Percentiles rank a stretch among this genome's conserved stretches.
Conservation (phyloP, 2,888 invertebrate species). For the Athalia cordata region DNA sequence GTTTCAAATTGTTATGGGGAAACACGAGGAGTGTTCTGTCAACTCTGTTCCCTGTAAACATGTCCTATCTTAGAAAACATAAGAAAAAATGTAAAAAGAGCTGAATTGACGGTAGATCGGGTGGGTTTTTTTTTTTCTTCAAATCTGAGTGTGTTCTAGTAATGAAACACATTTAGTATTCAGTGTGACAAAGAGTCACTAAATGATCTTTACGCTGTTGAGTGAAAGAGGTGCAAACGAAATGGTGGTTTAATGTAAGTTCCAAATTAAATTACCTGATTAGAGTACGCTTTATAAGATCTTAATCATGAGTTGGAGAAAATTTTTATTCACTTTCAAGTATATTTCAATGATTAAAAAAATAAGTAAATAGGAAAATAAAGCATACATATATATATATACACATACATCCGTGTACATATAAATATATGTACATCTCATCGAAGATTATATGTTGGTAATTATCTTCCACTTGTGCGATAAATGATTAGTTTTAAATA, state of each 20-base stretch:
- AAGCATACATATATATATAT: slow-evolving; percentile 48
- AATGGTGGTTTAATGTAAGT: slow-evolving; percentile 21
- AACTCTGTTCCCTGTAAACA: slow-evolving; percentile 63
- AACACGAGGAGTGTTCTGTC: slow-evolving; percentile 65
- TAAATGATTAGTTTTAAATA: slow-evolving; percentile 16
- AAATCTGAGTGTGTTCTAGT: neutral
- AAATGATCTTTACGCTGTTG: neutral
- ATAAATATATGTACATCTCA: slow-evolving; percentile 46
- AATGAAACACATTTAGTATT: neutral
- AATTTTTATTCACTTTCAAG: slow-evolving; percentile 24
- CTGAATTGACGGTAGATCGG: slow-evolving; percentile 56
- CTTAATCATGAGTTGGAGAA: slow-evolving; percentile 16
- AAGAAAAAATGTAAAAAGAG: slow-evolving; percentile 63
- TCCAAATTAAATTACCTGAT: slow-evolving; percentile 14
- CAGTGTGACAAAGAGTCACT: too few relatives aligned
- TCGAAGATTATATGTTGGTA: neutral
- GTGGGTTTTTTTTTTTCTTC: neutral
- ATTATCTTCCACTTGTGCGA: slow-evolving; percentile 25
- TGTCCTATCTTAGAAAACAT: slow-evolving; percentile 64
- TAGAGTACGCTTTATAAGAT: slow-evolving; percentile 34
- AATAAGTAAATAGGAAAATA: slow-evolving; percentile 49
- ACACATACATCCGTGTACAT: slow-evolving; percentile 46
- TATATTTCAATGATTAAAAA: slow-evolving; percentile 54
- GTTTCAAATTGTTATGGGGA: slow-evolving; percentile 66
- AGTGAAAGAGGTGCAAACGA: slow-evolving; percentile 9